A percentile compares a stretch with the other conserved stretches of the same genome.
These are phyloP conservation scores for Apogon hyalosoma DNA, from an alignment of 2,797 vertebrate species.

Conservation along the genomic window DNA sequence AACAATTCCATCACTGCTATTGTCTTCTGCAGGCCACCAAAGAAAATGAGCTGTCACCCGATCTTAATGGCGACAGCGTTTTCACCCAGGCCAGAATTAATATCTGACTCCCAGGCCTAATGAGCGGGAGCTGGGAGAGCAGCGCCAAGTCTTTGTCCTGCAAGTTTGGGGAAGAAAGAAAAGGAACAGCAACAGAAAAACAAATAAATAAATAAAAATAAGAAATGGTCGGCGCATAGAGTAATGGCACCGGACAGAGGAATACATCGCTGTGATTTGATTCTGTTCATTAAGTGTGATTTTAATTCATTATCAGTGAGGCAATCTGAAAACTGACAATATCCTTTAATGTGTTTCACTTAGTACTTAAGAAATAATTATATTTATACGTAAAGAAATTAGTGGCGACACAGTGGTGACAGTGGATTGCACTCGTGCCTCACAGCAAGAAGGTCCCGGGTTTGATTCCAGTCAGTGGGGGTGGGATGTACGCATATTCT, in stretches of 20 bases:
- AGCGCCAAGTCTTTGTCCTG: constrained; percentile 54
- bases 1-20: constrained; percentile 79
- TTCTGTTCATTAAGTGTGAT: constrained; percentile 28
- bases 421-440: too few relatives aligned
- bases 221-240: constrained; percentile 25
- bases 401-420: too few relatives aligned
- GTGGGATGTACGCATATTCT: too few relatives aligned
- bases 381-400: constrained; percentile 3
- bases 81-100: constrained; percentile 68
- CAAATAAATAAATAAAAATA: constrained; percentile 24
- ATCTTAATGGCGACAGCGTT: constrained; percentile 77
- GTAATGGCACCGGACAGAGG: constrained; percentile 15
- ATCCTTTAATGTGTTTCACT: constrained; percentile 13
- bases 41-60: constrained; percentile 81
- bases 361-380: constrained; percentile 1
- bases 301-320: constrained; percentile 26
- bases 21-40: constrained; percentile 75
- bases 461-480: too few relatives aligned
- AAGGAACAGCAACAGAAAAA: constrained; percentile 2
- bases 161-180: constrained; percentile 35
- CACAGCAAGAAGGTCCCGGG: too few relatives aligned
- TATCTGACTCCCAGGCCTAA: constrained; percentile 74
- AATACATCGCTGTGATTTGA: constrained; percentile 23
- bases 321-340: constrained; percentile 11
- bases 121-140: constrained; percentile 61